Percentiles rank a stretch among this genome's conserved stretches.
Conservation (phyloP, 53 echinoderm and acorn worm genomes). For the Echinarachnius parma region DNA sequence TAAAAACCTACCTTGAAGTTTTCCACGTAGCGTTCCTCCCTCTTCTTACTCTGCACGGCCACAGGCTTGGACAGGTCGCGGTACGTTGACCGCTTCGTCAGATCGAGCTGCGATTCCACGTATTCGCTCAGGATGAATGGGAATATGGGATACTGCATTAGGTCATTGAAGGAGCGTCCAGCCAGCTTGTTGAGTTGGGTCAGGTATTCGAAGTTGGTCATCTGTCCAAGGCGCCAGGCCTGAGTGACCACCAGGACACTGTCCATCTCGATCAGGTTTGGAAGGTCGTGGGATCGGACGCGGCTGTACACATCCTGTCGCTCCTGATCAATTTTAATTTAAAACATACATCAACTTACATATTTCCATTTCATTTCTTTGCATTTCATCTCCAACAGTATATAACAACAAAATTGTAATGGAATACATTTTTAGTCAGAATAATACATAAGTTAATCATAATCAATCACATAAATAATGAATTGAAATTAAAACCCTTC, state of each 20-base stretch:
- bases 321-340: slow-evolving; percentile 74
- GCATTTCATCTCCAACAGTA: no score
- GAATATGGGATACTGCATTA: slow-evolving; percentile 97
- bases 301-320: slow-evolving; percentile 63
- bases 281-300: slow-evolving; percentile 70
- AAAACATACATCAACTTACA: no score
- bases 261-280: slow-evolving; percentile 79
- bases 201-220: slow-evolving; percentile 97
- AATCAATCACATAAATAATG: no score
- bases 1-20: slow-evolving; percentile 75
- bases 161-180: slow-evolving; percentile 93
- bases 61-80: slow-evolving; percentile 89
- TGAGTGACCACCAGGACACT: slow-evolving; percentile 78
- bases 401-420: no score
- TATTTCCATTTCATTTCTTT: no score
- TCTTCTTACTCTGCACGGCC: slow-evolving; percentile 77
- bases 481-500: no score
- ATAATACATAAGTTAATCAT: no score
- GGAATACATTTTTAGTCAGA: no score
- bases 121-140: slow-evolving; percentile 83
- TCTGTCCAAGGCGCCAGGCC: slow-evolving; percentile 81
- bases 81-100: slow-evolving; percentile 46
- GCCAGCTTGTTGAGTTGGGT: slow-evolving; percentile 88
- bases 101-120: slow-evolving; percentile 54
- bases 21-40: slow-evolving; percentile 73